Evolutionary conservation across 1,140 invertebrate genomes (phyloP), one percentile per base, ranked within the genome.

Genomic region (Anthonomus grandis): DNA sequence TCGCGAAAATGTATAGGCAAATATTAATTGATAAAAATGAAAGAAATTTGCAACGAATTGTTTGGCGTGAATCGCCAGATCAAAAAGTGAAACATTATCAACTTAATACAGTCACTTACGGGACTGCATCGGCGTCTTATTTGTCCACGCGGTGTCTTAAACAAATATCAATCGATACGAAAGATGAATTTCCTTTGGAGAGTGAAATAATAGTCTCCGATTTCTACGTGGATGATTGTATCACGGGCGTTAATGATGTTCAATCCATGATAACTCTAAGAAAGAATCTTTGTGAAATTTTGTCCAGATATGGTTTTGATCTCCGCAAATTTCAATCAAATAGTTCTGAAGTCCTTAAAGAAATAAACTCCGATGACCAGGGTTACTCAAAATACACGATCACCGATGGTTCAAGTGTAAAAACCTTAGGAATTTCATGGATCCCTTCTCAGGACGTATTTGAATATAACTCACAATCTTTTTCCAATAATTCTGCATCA

Each of bases 211-310:
- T 75, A 4, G 38, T 55, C 25, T 55, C 36, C 0, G 71, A 77
- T 67, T 74, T 77, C 51, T 79, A 78, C 45, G 71, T 78, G 2
- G 77, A 80, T 64, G 76, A 79, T 63, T 19, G 77, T 4, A 36
- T 76, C 4, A 70, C 71, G 0, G 72, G 74, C 1, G 37, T 57
- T n/a, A 51, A 76, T 49, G 48, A 15, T 22, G 5, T 64, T n/a
- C 34, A 59, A 34, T 18, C 44, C 10, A 9, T 50, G 4, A 37
- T 44, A 15, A 19, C n/a, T 19, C 47, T 50, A 17, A 38, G 48
- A 39, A 44, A 52, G 19, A 48, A 70, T 25, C 12, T 68, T 21
- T 45, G n/a, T 0, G 24, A 41, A 0, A 18, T 69, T 19, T 42
- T 70, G 12, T 10, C 9, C 1, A 17, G 18, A 6, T 62, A 47